These are phyloP conservation scores for Poecilia latipinna DNA, from an alignment of 2,113 vertebrate genomes.

Conservation along the genomic window DNA sequence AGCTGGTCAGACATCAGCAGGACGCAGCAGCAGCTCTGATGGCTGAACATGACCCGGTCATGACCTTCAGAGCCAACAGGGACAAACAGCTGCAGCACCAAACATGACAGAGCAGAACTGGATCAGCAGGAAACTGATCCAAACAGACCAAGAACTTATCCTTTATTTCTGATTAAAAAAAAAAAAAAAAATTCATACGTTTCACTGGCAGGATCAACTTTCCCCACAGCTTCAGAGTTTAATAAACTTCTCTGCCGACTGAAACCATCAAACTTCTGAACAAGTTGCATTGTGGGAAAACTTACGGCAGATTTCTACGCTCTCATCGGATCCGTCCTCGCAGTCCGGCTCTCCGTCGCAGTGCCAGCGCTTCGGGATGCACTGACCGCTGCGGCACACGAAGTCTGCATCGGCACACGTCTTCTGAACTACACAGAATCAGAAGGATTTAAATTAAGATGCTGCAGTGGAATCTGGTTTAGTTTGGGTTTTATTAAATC, in stretches of 20 bases:
- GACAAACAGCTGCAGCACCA: neutral
- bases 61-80: slow-evolving; percentile 29
- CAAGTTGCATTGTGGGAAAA: slow-evolving; percentile 24
- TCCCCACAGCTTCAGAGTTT: no score
- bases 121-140: no score
- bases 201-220: no score
- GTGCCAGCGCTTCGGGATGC: slow-evolving; percentile 93
- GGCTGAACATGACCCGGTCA: slow-evolving; percentile 23
- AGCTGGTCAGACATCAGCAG: neutral
- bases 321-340: slow-evolving; percentile 94
- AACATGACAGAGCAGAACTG: neutral
- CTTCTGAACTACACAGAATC: slow-evolving; percentile 84
- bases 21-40: neutral
- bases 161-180: no score
- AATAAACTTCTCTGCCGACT: neutral
- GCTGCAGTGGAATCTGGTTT: no score
- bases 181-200: no score
- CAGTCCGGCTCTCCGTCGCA: slow-evolving; percentile 97
- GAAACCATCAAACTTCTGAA: neutral
- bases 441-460: neutral
- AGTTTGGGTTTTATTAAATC: no score
- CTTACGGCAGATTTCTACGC: slow-evolving; percentile 92
- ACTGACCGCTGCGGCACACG: slow-evolving; percentile 91
- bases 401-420: slow-evolving; percentile 90
- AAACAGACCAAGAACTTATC: no score